A percentile compares a stretch with the other conserved stretches of the same genome.
Evolutionary conservation across 2,113 vertebrate genomes (phyloP).

Genomic region (Gymnobelideus leadbeateri): DNA sequence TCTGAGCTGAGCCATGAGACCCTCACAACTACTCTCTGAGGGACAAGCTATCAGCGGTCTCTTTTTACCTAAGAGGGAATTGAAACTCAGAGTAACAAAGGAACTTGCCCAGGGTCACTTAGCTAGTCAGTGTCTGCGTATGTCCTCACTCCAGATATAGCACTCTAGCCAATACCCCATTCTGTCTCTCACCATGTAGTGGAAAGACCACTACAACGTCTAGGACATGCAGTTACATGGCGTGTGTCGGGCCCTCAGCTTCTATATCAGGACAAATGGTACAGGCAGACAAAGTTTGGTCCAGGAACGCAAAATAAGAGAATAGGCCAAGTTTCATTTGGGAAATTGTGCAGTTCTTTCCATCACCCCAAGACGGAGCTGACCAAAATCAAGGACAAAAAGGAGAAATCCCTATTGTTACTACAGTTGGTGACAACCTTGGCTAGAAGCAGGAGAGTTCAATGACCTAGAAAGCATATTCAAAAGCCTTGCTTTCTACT

Average conservation of each 20-base stretch:
- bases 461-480: neutral
- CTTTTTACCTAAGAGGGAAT: neutral
- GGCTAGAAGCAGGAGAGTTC: neutral
- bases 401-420: neutral
- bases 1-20: neutral
- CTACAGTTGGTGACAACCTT: neutral
- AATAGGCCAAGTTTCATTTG: neutral
- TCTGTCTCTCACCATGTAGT: neutral
- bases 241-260: neutral
- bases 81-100: neutral
- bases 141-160: neutral
- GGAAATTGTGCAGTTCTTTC: neutral
- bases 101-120: neutral
- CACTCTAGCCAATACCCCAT: neutral
- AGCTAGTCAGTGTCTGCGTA: neutral
- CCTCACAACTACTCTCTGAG: neutral
- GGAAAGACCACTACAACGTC: neutral
- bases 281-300: neutral
- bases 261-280: neutral
- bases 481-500: neutral
- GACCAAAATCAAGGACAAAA: neutral
- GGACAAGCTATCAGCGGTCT: neutral
- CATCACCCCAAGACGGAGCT: neutral
- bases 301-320: neutral
- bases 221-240: neutral